Base-by-base conservation (phyloP, 2,888 invertebrate species). In the Gibbula magus region DNA sequence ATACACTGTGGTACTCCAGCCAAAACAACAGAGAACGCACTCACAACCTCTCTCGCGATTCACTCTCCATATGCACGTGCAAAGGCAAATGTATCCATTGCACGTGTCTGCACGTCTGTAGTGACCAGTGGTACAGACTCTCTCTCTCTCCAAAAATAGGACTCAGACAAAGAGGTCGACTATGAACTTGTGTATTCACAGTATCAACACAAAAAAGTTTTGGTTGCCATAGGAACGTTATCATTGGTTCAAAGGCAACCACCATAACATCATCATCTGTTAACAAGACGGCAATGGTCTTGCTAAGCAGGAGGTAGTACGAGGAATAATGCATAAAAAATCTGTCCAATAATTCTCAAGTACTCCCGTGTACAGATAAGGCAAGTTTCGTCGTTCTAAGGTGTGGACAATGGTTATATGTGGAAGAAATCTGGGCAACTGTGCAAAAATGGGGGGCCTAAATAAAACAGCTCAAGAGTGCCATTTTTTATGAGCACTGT, bases 291-390 rank as follows among this genome's bases (percentile, higher is more conserved):
- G 10, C 10, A 29, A 39, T 70, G 70, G 29, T 70, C 70, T 39
- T 32, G 29, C 20, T 32, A 70, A 20, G 8, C 70, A 70, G 35
- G 70, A 70, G 70, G 70, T 70, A 70, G 70, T 70, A 70, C 70
- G 70, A 70, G 29, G 70, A 70, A 35, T 70, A 35, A 70, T 70
- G 70, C 70, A 70, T 70, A 70, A 70, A 70, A 70, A 70, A 70
- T 70, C 70, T 70, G 70, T 70, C 70, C 29, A 70, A 70, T 70
- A 70, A 70, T 70, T 70, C 39, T 70, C 70, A 70, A 70, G 70
- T 70, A 70, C 70, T 70, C 70, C 70, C 70, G 70, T 70, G 35
- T 70, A 70, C 70, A 70, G 70, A 70, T 70, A 70, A 70, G 70
- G 70, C 70, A 70, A 70, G 70, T 70, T 70, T 22, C 70, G 70